A percentile compares a stretch with the other conserved stretches of the same genome.
Evolutionary conservation across 2,797 vertebrate genomes (phyloP).

Genomic region (Okamejei kenojei): DNA sequence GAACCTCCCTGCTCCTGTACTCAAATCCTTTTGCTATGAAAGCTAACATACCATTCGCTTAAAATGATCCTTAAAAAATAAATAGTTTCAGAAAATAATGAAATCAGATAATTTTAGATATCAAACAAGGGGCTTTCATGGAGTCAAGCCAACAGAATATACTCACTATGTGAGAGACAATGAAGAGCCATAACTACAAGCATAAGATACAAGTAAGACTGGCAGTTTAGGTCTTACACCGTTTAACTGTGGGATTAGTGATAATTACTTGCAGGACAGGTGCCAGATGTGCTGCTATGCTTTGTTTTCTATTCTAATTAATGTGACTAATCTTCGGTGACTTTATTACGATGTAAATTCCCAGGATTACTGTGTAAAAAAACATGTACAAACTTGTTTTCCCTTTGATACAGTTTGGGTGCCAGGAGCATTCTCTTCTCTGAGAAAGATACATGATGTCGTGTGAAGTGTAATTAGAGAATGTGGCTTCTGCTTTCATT

Average conservation of each 20-base stretch:
- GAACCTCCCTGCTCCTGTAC: too few species aligned
- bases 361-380: not conserved
- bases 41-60: too few species aligned
- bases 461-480: not conserved
- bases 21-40: too few species aligned
- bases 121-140: not conserved
- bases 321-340: not conserved
- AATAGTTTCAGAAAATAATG: not conserved
- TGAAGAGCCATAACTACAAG: too few species aligned
- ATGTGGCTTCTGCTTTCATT: not conserved
- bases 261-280: not conserved
- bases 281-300: not conserved
- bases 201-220: not conserved
- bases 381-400: not conserved
- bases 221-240: not conserved
- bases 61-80: not conserved
- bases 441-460: not conserved
- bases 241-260: not conserved
- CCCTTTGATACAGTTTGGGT: not conserved
- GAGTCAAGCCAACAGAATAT: not conserved
- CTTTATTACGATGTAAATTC: not conserved
- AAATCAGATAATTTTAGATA: not conserved
- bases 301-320: conserved; percentile 9
- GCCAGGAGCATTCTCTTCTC: not conserved
- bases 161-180: not conserved